Base-by-base conservation (phyloP, 2,888 invertebrate genomes). In the Patella depressa region DNA sequence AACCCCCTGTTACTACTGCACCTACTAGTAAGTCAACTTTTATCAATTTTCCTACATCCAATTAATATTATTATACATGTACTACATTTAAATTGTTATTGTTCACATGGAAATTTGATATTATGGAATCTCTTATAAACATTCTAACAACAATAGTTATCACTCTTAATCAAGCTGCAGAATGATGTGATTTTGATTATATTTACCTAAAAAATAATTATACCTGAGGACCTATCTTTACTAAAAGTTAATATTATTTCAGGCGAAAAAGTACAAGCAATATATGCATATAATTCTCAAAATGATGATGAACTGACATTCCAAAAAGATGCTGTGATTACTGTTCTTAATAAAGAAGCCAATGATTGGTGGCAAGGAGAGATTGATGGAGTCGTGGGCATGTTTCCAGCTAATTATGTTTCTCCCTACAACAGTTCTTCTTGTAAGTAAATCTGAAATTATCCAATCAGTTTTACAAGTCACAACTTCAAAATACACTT, bases 341-440 rank as follows among this genome's bases (percentile, higher is more conserved):
- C 87, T 55, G 89, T 91, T 71, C 94, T 98, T 3, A 96, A 96
- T 74, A 94, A 97, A 78, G 97, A 97, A 86, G 98, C 98, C 89
- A 95, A 96, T n/a, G 96, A 97, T 75, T 98, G 98, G 98, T 98
- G 98, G 98, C 95, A 96, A 91, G 98, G 98, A 76, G 97, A 98
- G 93, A 93, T 89, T n/a, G 96, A 96, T 84, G 97, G 97, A 2
- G 94, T 95, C 85, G 95, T 95, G 0, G 98, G 98, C 11, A 93
- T 98, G 75, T 98, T 98, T 91, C 98, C 98, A 19, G 96, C 97
- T 92, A 98, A 98, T 93, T 98, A 98, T 92, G 98, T 98, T 79
- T 94, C 95, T 2, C 81, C 81, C 12, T 78, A 79, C 71, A 73
- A 78, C 65, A 55, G 73, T 72, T 71, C 65, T 65, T 65, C 65